Conservation (phyloP, 1,140 invertebrate genomes). For the Lasaia peninsularis region DNA sequence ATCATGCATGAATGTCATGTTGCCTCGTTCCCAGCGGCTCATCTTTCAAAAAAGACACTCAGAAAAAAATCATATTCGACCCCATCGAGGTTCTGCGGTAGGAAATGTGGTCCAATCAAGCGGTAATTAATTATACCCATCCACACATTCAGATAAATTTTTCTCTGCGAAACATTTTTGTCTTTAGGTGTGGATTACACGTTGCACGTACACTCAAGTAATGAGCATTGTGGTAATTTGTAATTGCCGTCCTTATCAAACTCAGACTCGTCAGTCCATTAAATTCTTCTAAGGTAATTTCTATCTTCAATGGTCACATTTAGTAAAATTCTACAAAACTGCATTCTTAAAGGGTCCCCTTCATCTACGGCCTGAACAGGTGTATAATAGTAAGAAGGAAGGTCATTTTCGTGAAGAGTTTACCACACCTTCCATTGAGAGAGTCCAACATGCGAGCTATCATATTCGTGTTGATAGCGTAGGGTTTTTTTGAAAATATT, state of each 20-base stretch:
- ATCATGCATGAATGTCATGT: constrained; percentile 14
- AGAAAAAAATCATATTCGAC: constrained; percentile 6
- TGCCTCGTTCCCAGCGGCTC: constrained; percentile 6
- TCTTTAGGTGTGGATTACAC: background rate
- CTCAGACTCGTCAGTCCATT: constrained; percentile 1
- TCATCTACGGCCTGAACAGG: background rate
- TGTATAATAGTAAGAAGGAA: constrained; percentile 2
- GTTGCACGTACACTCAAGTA: constrained; percentile 1
- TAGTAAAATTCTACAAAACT: background rate
- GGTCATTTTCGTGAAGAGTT: background rate
- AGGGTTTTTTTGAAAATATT: background rate
- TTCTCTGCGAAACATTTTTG: background rate
- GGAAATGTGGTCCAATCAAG: constrained; percentile 1
- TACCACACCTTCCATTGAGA: constrained; percentile 1
- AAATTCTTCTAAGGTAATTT: constrained; percentile 7
- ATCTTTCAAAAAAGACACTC: constrained; percentile 1
- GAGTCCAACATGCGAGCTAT: background rate
- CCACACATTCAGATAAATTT: background rate
- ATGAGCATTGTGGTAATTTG: constrained; percentile 5
- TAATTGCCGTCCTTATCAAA: constrained; percentile 3
- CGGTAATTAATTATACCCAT: constrained; percentile 1
- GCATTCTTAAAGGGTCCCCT: background rate
- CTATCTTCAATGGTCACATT: background rate
- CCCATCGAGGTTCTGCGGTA: background rate
- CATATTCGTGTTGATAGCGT: constrained; percentile 1